Evolutionary conservation across 2,888 invertebrate species (phyloP).

Genomic region (Metallyticus violacea): DNA sequence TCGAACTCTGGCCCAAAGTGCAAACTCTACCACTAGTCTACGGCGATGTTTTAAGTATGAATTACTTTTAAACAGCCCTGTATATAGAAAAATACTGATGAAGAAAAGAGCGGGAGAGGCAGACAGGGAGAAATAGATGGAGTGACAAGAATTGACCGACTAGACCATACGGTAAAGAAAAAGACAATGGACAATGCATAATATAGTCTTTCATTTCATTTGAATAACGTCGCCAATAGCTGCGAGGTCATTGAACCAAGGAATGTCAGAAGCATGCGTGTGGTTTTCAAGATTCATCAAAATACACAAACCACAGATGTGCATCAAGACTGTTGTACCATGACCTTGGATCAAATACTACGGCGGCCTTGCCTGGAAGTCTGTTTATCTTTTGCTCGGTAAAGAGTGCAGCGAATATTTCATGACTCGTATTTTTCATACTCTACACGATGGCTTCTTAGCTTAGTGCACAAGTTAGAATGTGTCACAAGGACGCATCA

Average conservation of each 20-base stretch:
- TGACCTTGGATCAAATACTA: not conserved
- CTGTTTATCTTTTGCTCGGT: not conserved
- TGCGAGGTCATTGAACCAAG: not conserved
- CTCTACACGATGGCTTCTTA: too few species aligned
- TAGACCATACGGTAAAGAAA: not conserved
- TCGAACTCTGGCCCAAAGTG: too few species aligned
- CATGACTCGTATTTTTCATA: not conserved
- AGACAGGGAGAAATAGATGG: too few species aligned
- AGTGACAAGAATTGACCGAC: not conserved
- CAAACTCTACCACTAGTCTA: too few species aligned
- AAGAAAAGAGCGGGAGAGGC: too few species aligned
- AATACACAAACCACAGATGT: not conserved
- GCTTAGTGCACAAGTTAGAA: too few species aligned
- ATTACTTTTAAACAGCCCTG: too few species aligned
- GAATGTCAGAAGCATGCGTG: not conserved
- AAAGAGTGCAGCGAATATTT: not conserved
- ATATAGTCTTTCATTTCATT: too few species aligned
- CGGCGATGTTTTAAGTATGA: too few species aligned
- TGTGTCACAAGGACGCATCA: too few species aligned
- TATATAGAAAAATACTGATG: too few species aligned
- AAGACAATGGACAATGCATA: not conserved
- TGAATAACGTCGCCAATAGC: not conserved
- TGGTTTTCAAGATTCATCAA: not conserved
- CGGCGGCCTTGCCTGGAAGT: not conserved
- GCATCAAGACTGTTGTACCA: not conserved